Evolutionary conservation across 2,888 invertebrate genomes (phyloP).

Genomic region (Epiblema foenella): DNA sequence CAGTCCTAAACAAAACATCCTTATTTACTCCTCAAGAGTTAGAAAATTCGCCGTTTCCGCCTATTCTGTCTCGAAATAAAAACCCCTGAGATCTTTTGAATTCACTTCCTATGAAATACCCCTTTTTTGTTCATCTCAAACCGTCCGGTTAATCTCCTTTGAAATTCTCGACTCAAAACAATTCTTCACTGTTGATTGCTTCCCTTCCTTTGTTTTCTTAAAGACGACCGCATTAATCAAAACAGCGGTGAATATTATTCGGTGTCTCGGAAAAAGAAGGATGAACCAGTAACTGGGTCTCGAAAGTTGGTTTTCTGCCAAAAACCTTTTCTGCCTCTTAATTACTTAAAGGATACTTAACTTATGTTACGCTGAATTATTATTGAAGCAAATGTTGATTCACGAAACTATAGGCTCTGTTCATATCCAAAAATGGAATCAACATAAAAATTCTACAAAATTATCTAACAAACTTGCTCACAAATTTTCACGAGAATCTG

Average conservation of each 20-base stretch:
- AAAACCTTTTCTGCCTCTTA: too few relatives aligned
- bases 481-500: too few relatives aligned
- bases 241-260: conserved; percentile 36
- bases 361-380: neutral
- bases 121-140: conserved; percentile 42
- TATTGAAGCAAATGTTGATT: too few relatives aligned
- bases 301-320: neutral
- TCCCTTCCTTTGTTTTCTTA: conserved; percentile 42
- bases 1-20: conserved; percentile 30
- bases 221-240: conserved; percentile 41
- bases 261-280: conserved; percentile 19
- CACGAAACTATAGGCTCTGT: too few relatives aligned
- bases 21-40: conserved; percentile 41
- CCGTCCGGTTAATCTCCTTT: conserved; percentile 42
- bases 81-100: conserved; percentile 34
- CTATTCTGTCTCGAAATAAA: conserved; percentile 27
- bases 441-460: too few relatives aligned
- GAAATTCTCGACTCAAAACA: conserved; percentile 34
- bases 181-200: conserved; percentile 44
- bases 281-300: neutral
- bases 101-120: conserved; percentile 34
- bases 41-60: conserved; percentile 41
- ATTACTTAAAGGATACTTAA: neutral
- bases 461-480: too few relatives aligned
- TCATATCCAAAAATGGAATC: too few relatives aligned